Percentiles rank a stretch among this genome's conserved stretches.
These are phyloP conservation scores for Arctocebus calabarensis DNA, from an alignment of 2,797 vertebrate species.

Conservation along the genomic window DNA sequence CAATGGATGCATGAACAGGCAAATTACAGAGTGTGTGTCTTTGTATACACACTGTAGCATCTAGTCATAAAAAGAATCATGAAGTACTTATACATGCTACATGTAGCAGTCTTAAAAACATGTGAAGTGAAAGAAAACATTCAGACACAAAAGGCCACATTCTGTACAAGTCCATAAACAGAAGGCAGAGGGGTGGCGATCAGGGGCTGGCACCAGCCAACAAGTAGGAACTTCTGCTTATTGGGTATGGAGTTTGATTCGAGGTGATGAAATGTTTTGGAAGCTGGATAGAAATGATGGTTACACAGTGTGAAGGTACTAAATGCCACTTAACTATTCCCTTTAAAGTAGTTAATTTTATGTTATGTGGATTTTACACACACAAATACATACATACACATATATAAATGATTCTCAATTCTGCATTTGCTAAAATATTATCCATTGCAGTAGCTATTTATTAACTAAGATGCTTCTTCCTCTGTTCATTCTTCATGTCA, in stretches of 20 bases:
- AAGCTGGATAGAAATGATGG: not conserved
- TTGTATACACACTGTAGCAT: not conserved
- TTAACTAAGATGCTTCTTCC: not conserved
- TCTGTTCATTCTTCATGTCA: not conserved
- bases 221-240: not conserved
- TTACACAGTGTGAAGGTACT: not conserved
- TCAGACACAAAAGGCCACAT: not conserved
- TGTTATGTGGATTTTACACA: not conserved
- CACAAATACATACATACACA: not conserved
- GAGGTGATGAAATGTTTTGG: not conserved
- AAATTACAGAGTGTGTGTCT: too few relatives aligned
- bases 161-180: not conserved
- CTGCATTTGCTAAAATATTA: not conserved
- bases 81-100: not conserved
- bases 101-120: not conserved
- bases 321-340: not conserved
- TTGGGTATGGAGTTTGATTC: not conserved
- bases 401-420: not conserved
- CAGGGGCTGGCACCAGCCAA: not conserved
- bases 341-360: slow-evolving; percentile 36
- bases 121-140: not conserved
- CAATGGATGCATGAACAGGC: not conserved
- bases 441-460: not conserved
- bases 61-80: not conserved
- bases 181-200: not conserved